phyloP scores from a whole-genome alignment of 2,113 vertebrate species.

The Nerophis ophidion region DNA sequence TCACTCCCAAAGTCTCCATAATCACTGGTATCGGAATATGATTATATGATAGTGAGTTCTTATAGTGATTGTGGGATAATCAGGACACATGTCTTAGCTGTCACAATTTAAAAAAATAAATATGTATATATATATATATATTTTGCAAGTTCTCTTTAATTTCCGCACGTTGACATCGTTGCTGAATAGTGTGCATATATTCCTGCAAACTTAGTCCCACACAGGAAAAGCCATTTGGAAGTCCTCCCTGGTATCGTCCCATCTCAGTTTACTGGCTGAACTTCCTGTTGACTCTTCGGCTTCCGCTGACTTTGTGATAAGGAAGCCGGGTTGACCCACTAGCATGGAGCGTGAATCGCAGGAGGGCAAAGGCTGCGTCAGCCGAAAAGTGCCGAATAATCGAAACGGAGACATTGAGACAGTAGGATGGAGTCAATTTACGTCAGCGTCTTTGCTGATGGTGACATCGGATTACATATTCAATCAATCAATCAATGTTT shows the following conservation, averaged over 20 bases:
- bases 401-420: slow-evolving; percentile 48
- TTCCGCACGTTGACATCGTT: background rate
- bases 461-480: background rate
- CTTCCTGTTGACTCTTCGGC: slow-evolving; percentile 74
- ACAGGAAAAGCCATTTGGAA: slow-evolving; percentile 67
- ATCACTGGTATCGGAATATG: slow-evolving; percentile 23
- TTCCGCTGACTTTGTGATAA: slow-evolving; percentile 77
- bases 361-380: slow-evolving; percentile 36
- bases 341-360: slow-evolving; percentile 44
- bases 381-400: slow-evolving; percentile 44
- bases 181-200: background rate
- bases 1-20: slow-evolving; percentile 9
- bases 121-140: no score
- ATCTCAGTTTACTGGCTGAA: slow-evolving; percentile 72
- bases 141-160: background rate
- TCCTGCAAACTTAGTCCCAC: slow-evolving; percentile 22
- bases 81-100: background rate
- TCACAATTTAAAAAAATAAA: background rate
- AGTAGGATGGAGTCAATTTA: background rate
- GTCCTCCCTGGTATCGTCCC: slow-evolving; percentile 54
- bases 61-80: slow-evolving; percentile 18
- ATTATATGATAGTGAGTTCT: slow-evolving; percentile 36
- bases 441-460: no score
- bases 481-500: no score
- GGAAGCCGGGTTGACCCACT: slow-evolving; percentile 65